A percentile compares a stretch with the other conserved stretches of the same genome.
phyloP scores from a whole-genome alignment of 1,140 invertebrate species.

The Samia ricini region DNA sequence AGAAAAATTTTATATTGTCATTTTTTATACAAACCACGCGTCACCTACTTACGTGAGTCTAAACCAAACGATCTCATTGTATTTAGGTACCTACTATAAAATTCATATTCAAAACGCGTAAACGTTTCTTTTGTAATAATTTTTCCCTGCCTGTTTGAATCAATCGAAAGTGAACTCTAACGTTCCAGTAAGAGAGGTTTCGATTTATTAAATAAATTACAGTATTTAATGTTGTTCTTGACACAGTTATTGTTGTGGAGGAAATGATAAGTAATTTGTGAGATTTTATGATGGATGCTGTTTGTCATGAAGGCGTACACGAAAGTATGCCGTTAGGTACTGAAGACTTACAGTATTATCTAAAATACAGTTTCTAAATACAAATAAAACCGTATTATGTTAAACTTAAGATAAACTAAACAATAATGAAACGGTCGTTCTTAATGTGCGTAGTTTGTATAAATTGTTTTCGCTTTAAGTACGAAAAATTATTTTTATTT shows the following conservation, averaged over 20 bases:
- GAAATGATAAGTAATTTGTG: slow-evolving; percentile 41
- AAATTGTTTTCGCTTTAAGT: too few species aligned
- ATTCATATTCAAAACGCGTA: slow-evolving; percentile 7
- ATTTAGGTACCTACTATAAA: neutral
- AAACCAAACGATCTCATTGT: slow-evolving; percentile 1
- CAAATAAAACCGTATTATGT: neutral
- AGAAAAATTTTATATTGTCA: neutral
- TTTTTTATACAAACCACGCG: slow-evolving; percentile 24
- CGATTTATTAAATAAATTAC: slow-evolving; percentile 1
- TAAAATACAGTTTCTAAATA: neutral
- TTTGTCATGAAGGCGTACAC: slow-evolving; percentile 6
- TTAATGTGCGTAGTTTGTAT: too few species aligned
- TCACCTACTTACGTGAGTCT: slow-evolving; percentile 47
- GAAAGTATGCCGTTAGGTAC: neutral
- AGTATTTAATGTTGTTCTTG: slow-evolving; percentile 35
- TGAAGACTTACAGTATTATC: neutral
- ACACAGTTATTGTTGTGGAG: slow-evolving; percentile 48
- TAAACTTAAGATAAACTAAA: too few species aligned
- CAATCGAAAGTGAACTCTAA: slow-evolving; percentile 5
- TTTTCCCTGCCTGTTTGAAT: neutral
- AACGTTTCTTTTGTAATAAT: slow-evolving; percentile 3
- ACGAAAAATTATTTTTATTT: too few species aligned
- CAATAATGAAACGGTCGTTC: too few species aligned
- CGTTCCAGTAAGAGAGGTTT: slow-evolving; percentile 3
- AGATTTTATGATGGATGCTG: slow-evolving; percentile 38